These are phyloP conservation scores for Calycopis cecrops DNA, from an alignment of 1,140 invertebrate species.

Conservation along the genomic window DNA sequence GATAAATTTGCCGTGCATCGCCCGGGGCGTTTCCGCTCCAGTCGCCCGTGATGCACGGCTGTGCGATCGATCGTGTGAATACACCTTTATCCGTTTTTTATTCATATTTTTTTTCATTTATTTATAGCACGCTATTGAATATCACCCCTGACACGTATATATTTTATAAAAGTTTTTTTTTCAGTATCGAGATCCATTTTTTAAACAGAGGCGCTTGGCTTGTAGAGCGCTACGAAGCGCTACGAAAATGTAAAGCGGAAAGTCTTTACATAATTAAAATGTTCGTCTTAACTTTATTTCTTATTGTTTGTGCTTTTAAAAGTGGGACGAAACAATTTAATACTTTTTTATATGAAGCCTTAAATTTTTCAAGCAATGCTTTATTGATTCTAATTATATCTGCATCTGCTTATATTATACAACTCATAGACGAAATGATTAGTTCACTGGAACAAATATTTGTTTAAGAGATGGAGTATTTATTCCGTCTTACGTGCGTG, in stretches of 20 bases:
- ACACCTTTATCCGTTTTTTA: constrained; percentile 58
- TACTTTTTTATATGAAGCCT: too few species aligned
- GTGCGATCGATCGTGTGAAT: constrained; percentile 63
- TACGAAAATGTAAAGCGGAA: background rate
- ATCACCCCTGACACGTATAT: constrained; percentile 17
- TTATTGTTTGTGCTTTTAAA: too few species aligned
- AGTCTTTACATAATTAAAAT: too few species aligned
- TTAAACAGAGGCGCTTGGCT: background rate
- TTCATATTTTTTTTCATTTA: constrained; percentile 41
- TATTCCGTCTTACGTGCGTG: too few species aligned
- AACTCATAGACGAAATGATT: too few species aligned
- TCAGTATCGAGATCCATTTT: background rate
- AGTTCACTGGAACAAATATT: too few species aligned
- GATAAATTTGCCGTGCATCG: constrained; percentile 60
- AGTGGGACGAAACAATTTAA: too few species aligned
- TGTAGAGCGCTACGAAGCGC: background rate
- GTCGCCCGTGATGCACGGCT: constrained; percentile 54
- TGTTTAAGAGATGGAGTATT: too few species aligned
- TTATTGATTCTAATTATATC: too few species aligned
- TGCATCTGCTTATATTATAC: too few species aligned
- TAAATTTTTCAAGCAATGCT: too few species aligned
- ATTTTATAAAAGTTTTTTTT: background rate
- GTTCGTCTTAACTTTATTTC: too few species aligned
- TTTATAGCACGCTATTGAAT: constrained; percentile 43
- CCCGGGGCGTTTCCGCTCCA: constrained; percentile 60